A percentile compares a stretch with the other conserved stretches of the same genome.
These are phyloP conservation scores for Phallusia fumigata DNA, from an alignment of 23 tunicate genomes.

Conservation along the genomic window DNA sequence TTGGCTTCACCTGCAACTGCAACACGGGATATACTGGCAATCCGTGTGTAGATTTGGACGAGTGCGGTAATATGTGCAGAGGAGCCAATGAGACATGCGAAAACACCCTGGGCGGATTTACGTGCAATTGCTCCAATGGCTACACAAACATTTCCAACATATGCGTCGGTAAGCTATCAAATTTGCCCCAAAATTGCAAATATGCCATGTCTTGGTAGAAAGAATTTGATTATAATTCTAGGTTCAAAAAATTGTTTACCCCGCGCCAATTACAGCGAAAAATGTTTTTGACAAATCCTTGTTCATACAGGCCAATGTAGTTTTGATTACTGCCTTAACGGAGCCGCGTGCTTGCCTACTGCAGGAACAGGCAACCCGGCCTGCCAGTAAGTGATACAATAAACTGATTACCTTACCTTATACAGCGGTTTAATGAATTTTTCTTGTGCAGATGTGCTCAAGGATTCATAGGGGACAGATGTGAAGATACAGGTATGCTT, in stretches of 20 bases:
- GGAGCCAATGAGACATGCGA: conserved; percentile 8
- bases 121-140: conserved; percentile 20
- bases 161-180: neutral
- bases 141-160: neutral
- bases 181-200: too few relatives aligned
- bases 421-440: neutral
- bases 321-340: conserved; percentile 26
- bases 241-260: too few relatives aligned
- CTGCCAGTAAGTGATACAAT: conserved; percentile 6
- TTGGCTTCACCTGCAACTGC: conserved; percentile 21
- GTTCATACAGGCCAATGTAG: conserved; percentile 24
- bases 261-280: too few relatives aligned
- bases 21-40: conserved; percentile 24
- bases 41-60: conserved; percentile 4
- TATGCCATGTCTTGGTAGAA: too few relatives aligned
- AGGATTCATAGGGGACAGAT: conserved; percentile 26
- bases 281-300: neutral
- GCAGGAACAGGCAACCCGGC: conserved; percentile 3
- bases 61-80: conserved; percentile 1
- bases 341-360: conserved; percentile 24
- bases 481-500: conserved; percentile 41
- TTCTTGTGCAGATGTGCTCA: conserved; percentile 11
- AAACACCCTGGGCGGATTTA: neutral
- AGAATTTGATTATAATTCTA: too few relatives aligned
- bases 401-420: neutral